These are phyloP conservation scores for Philypnodon macrostomus DNA, from an alignment of 2,797 vertebrate species.

Conservation along the genomic window DNA sequence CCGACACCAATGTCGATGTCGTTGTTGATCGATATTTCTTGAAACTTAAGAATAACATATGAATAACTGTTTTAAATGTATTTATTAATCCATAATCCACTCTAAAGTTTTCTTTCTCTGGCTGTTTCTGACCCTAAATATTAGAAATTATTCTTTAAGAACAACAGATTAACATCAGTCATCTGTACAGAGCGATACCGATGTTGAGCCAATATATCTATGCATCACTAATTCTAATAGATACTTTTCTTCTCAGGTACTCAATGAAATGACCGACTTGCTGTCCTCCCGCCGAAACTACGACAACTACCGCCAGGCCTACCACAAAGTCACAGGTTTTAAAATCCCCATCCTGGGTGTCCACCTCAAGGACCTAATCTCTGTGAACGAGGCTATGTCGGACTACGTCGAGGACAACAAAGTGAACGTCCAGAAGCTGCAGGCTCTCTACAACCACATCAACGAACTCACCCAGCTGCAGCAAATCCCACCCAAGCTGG, in stretches of 20 bases:
- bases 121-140: too few relatives aligned
- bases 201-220: too few relatives aligned
- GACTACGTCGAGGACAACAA: slow-evolving; percentile 89
- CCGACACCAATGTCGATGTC: too few relatives aligned
- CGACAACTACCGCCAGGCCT: slow-evolving; percentile 90
- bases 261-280: slow-evolving; percentile 95
- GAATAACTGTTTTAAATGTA: too few relatives aligned
- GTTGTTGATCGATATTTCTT: too few relatives aligned
- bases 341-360: slow-evolving; percentile 95
- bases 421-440: slow-evolving; percentile 91
- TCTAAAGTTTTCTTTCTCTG: too few relatives aligned
- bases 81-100: too few relatives aligned
- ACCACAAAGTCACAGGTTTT: slow-evolving; percentile 84
- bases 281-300: slow-evolving; percentile 93
- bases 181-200: too few relatives aligned
- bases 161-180: too few relatives aligned
- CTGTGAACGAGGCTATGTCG: slow-evolving; percentile 90
- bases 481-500: slow-evolving; percentile 85
- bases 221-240: too few relatives aligned
- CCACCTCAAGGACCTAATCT: slow-evolving; percentile 93
- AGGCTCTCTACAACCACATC: slow-evolving; percentile 90
- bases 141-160: too few relatives aligned
- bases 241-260: slow-evolving; percentile 74
- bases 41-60: too few relatives aligned
- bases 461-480: slow-evolving; percentile 91